phyloP scores from a whole-genome alignment of 2,888 invertebrate genomes.

The Dryobotodes eremita region DNA sequence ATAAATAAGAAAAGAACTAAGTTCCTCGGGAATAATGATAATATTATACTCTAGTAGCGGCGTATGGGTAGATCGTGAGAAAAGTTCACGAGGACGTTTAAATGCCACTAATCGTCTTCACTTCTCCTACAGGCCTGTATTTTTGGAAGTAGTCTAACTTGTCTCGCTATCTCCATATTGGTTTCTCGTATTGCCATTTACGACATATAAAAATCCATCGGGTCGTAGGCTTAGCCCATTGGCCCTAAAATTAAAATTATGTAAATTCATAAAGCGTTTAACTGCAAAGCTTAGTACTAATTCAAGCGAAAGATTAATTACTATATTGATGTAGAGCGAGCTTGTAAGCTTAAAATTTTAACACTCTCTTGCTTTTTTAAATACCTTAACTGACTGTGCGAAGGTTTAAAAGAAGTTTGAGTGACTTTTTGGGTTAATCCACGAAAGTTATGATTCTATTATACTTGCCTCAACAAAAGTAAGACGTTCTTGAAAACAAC shows the following conservation, averaged over 20 bases:
- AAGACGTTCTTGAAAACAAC: neutral
- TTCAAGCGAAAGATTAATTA: neutral
- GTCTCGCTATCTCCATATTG: neutral
- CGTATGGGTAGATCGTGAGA: neutral
- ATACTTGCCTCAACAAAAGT: neutral
- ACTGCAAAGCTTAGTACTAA: neutral
- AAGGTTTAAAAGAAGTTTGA: neutral
- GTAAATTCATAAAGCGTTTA: too few relatives aligned
- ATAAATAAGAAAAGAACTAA: slow-evolving; percentile 1
- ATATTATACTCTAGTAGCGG: neutral
- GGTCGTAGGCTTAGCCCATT: neutral
- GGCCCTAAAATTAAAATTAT: neutral
- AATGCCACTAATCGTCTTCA: neutral
- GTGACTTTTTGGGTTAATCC: neutral
- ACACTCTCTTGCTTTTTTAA: neutral
- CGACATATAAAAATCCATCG: neutral
- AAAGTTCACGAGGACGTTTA: neutral
- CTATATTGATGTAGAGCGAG: neutral
- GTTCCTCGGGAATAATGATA: neutral
- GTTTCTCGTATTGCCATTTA: neutral
- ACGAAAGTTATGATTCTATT: neutral
- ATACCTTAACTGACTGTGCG: neutral
- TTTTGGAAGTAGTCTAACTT: neutral
- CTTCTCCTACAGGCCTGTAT: neutral
- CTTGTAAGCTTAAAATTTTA: neutral